These are phyloP conservation scores for Leucophenga maculata DNA, from an alignment of 2,888 invertebrate genomes.

Conservation along the genomic window DNA sequence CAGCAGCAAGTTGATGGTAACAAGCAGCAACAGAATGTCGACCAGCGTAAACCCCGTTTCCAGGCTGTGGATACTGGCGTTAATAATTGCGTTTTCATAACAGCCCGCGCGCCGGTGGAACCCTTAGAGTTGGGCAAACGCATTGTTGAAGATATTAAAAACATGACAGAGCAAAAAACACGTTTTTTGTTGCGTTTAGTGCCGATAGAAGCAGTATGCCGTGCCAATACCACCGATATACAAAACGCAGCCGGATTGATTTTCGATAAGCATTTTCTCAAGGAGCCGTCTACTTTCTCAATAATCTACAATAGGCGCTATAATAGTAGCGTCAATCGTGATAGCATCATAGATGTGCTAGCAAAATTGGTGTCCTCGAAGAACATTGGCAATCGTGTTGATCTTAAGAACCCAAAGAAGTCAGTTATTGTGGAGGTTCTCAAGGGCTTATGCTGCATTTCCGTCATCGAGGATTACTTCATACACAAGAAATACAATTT, in stretches of 20 bases:
- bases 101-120: slow-evolving; percentile 77
- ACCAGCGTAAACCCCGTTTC: slow-evolving; percentile 72
- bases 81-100: slow-evolving; percentile 89
- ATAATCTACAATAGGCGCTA: slow-evolving; percentile 85
- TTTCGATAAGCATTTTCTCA: slow-evolving; percentile 83
- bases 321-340: slow-evolving; percentile 81
- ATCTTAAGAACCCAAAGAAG: slow-evolving; percentile 83
- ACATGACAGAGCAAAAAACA: slow-evolving; percentile 81
- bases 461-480: slow-evolving; percentile 85
- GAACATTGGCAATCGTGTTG: slow-evolving; percentile 82
- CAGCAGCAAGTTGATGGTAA: slow-evolving; percentile 67
- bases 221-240: slow-evolving; percentile 85
- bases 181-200: slow-evolving; percentile 84
- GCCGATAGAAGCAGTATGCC: slow-evolving; percentile 87
- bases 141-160: slow-evolving; percentile 82
- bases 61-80: slow-evolving; percentile 86
- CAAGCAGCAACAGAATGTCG: slow-evolving; percentile 59
- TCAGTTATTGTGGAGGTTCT: slow-evolving; percentile 89
- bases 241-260: slow-evolving; percentile 78
- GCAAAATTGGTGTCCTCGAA: slow-evolving; percentile 81
- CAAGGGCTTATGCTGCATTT: slow-evolving; percentile 84
- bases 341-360: slow-evolving; percentile 81
- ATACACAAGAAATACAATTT: slow-evolving; percentile 89
- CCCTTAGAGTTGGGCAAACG: slow-evolving; percentile 81
- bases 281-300: slow-evolving; percentile 81